A percentile compares a stretch with the other conserved stretches of the same genome.
Evolutionary conservation across 1,140 invertebrate species (phyloP).

Genomic region (Caenorhabditis latens): DNA sequence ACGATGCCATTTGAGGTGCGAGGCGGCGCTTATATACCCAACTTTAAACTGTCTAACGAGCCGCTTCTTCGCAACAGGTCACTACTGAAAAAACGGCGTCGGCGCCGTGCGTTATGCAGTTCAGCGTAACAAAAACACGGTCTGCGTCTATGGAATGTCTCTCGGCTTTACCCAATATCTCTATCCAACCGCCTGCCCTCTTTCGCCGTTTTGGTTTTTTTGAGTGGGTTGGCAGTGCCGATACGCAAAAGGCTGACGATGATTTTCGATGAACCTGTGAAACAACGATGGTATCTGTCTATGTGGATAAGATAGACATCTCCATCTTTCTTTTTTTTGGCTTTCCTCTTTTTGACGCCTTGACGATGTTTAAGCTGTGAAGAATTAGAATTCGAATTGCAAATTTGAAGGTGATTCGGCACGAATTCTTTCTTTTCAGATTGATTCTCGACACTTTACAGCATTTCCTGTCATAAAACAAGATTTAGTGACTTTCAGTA

Average conservation of each 20-base stretch:
- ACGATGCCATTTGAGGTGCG: conserved; percentile 12
- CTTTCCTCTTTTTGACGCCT: conserved; percentile 5
- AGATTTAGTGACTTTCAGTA: conserved; percentile 12
- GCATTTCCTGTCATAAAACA: neutral
- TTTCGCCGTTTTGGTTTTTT: conserved; percentile 19
- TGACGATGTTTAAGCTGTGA: conserved; percentile 4
- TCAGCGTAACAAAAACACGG: conserved; percentile 51
- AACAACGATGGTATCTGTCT: conserved; percentile 37
- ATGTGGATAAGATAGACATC: conserved; percentile 19
- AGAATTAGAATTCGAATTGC: neutral
- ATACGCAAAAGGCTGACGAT: neutral
- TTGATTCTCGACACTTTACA: conserved; percentile 28
- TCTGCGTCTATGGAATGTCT: neutral
- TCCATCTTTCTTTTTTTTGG: neutral
- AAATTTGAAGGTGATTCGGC: neutral
- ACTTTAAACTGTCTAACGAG: conserved; percentile 46
- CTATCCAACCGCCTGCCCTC: neutral
- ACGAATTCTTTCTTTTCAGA: neutral
- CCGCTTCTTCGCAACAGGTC: conserved; percentile 41
- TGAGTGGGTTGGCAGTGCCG: neutral
- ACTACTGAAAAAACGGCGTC: conserved; percentile 43
- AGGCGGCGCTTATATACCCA: conserved; percentile 22
- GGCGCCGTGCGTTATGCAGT: conserved; percentile 29
- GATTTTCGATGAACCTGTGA: conserved; percentile 49
- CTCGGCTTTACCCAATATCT: neutral